Evolutionary conservation across 2,113 vertebrate species (phyloP).

Genomic region (Percina caprodes): DNA sequence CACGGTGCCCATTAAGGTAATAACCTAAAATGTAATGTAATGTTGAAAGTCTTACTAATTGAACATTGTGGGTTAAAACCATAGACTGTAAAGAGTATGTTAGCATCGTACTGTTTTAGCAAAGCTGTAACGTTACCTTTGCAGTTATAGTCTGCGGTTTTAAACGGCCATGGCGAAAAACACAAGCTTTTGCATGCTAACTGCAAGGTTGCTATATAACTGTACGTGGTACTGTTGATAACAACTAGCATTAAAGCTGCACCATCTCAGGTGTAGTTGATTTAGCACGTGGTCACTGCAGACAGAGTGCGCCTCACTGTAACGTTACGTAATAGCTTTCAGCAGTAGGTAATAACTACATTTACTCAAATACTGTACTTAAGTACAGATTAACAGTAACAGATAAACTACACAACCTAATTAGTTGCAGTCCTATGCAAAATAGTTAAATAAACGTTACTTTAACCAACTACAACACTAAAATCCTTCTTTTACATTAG

Average conservation of each 20-base stretch:
- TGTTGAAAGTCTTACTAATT: neutral
- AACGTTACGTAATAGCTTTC: neutral
- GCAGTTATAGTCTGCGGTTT: accelerated
- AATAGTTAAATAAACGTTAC: neutral
- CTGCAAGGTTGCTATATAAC: too few relatives aligned
- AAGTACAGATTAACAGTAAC: too few relatives aligned
- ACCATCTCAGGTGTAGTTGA: neutral
- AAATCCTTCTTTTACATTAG: neutral
- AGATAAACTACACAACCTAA: neutral
- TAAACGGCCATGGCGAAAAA: neutral
- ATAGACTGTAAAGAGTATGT: neutral
- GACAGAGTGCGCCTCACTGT: neutral
- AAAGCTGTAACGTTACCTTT: neutral
- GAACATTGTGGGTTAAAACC: too few relatives aligned
- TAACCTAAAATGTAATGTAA: accelerated
- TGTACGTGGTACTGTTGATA: neutral
- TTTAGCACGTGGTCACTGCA: constrained; percentile 11
- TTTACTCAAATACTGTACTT: too few relatives aligned
- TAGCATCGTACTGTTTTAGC: constrained; percentile 10
- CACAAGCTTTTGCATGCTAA: neutral
- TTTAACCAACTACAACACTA: neutral
- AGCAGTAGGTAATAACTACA: too few relatives aligned
- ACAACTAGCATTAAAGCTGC: neutral
- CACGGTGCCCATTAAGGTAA: constrained; percentile 71
- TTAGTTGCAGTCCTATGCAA: neutral